These are phyloP conservation scores for Pseudomyrmex concolor DNA, from an alignment of 1,140 invertebrate genomes.

Conservation along the genomic window DNA sequence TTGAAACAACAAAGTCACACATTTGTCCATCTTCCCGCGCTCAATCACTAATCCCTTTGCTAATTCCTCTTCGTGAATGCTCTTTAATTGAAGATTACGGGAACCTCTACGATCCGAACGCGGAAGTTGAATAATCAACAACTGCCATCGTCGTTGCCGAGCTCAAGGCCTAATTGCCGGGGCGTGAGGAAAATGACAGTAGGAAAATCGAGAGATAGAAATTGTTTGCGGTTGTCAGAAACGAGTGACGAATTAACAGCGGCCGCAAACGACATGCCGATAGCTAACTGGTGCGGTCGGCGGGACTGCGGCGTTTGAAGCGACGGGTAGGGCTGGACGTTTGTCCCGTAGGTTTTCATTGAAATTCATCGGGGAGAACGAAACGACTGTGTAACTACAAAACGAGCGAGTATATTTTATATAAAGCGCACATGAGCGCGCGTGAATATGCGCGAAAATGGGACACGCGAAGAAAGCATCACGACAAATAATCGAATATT, in stretches of 20 bases:
- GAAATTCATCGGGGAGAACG: conserved; percentile 67
- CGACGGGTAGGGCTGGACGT: conserved; percentile 32
- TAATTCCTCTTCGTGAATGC: conserved; percentile 39
- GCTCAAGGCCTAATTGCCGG: conserved; percentile 29
- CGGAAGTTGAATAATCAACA: conserved; percentile 52
- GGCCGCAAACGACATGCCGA: conserved; percentile 60
- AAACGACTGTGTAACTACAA: conserved; percentile 44
- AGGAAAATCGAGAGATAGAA: conserved; percentile 42
- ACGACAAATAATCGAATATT: conserved; percentile 23
- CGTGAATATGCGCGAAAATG: conserved; percentile 10
- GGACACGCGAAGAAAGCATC: background rate
- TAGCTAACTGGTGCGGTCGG: conserved; percentile 54
- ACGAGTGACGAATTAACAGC: conserved; percentile 69
- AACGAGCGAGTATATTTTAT: conserved; percentile 32
- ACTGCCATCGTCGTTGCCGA: conserved; percentile 24
- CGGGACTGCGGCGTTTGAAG: conserved; percentile 38
- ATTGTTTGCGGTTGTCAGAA: conserved; percentile 66
- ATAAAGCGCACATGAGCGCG: conserved; percentile 18
- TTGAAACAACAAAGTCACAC: conserved; percentile 13
- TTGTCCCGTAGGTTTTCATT: conserved; percentile 65
- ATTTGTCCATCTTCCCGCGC: background rate
- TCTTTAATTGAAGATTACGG: conserved; percentile 44
- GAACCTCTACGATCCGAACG: conserved; percentile 45
- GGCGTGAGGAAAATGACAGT: conserved; percentile 31
- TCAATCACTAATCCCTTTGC: conserved; percentile 17